A percentile compares a stretch with the other conserved stretches of the same genome.
These are phyloP conservation scores for Platerodrilus igneus DNA, from an alignment of 2,888 invertebrate species.

Conservation along the genomic window DNA sequence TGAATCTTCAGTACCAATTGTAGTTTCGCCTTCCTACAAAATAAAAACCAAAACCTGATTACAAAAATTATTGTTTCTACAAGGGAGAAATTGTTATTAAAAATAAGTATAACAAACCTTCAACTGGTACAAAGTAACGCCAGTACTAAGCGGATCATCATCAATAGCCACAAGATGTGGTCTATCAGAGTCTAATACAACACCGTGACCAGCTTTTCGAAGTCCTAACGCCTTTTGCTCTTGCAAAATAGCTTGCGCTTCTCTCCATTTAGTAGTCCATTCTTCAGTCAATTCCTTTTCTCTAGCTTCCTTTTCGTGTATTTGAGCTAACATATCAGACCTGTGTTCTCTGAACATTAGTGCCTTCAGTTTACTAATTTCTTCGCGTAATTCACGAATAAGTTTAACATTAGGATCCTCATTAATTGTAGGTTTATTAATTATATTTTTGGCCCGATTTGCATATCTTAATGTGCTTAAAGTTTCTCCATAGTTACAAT, in stretches of 20 bases:
- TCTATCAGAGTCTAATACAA: slow-evolving; percentile 84
- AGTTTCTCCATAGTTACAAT: slow-evolving; percentile 84
- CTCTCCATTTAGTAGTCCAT: slow-evolving; percentile 92
- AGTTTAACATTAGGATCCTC: slow-evolving; percentile 86
- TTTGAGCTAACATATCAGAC: slow-evolving; percentile 68
- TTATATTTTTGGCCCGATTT: slow-evolving; percentile 85
- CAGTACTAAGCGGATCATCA: slow-evolving; percentile 83
- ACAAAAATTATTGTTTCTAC: background rate
- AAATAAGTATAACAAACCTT: slow-evolving; percentile 54
- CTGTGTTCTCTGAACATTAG: slow-evolving; percentile 62
- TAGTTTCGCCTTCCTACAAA: slow-evolving; percentile 74
- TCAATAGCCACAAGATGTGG: slow-evolving; percentile 91
- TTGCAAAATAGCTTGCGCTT: slow-evolving; percentile 81
- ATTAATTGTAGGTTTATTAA: slow-evolving; percentile 86
- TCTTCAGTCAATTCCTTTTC: slow-evolving; percentile 81
- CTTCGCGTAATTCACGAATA: slow-evolving; percentile 77
- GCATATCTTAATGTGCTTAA: slow-evolving; percentile 82
- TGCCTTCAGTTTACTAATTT: slow-evolving; percentile 75
- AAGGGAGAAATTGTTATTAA: background rate
- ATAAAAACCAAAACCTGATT: slow-evolving; percentile 3
- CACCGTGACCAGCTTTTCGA: slow-evolving; percentile 82
- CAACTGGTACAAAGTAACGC: slow-evolving; percentile 85
- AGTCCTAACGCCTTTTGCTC: slow-evolving; percentile 84
- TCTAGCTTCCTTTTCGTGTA: slow-evolving; percentile 86
- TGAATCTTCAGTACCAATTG: slow-evolving; percentile 75